Conservation (phyloP, 1,140 invertebrate species). For the Drosophila asahinai region DNA sequence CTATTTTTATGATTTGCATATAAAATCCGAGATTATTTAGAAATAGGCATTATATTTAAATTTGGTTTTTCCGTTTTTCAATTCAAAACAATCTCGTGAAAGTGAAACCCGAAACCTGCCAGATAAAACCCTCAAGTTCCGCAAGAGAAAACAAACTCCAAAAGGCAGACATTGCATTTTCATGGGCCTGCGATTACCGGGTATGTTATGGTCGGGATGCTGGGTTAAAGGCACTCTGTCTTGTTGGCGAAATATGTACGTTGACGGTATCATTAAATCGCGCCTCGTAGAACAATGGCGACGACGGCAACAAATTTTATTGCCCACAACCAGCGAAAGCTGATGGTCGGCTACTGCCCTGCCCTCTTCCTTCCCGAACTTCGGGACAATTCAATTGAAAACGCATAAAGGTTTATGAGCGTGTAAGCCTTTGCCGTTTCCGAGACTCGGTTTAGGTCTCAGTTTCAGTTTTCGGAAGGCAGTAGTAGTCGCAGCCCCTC, state of each 20-base stretch:
- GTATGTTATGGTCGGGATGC: neutral
- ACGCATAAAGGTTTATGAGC: constrained; percentile 66
- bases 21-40: no score
- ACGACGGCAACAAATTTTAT: constrained; percentile 64
- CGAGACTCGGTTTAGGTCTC: neutral
- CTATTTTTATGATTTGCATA: no score
- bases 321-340: constrained; percentile 29
- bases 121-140: no score
- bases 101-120: no score
- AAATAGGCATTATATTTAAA: no score
- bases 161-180: no score
- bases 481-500: neutral
- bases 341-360: constrained; percentile 7
- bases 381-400: constrained; percentile 67
- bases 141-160: no score
- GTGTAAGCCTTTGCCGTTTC: constrained; percentile 57
- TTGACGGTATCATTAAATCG: constrained; percentile 57
- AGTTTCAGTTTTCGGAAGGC: neutral
- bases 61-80: no score
- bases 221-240: neutral
- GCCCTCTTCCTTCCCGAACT: constrained; percentile 3
- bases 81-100: no score
- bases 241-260: constrained; percentile 31
- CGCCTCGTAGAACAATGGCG: constrained; percentile 61
- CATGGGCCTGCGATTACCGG: neutral